Conservation (phyloP, 1,140 invertebrate genomes). For the Drosophila malerkotliana region DNA sequence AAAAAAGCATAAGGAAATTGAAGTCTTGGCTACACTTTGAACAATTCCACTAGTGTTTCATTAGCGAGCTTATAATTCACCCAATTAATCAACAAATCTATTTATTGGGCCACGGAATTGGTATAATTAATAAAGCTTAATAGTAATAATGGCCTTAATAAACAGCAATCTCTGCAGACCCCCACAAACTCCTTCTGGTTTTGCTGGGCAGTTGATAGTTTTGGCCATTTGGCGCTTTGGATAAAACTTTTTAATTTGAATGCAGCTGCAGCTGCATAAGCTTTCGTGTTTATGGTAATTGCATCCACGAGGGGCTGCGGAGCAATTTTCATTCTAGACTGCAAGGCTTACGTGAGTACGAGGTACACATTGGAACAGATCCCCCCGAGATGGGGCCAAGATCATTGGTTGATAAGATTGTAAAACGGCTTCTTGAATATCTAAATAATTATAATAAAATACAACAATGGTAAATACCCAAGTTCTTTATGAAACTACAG, state of each 20-base stretch:
- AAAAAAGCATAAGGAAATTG: constrained; percentile 19
- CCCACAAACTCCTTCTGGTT: not conserved
- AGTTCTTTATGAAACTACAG: no score
- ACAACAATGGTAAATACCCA: no score
- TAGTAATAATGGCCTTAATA: not conserved
- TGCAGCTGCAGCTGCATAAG: constrained; percentile 57
- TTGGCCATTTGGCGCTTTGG: constrained; percentile 54
- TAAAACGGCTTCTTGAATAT: no score
- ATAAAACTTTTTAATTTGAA: constrained; percentile 68
- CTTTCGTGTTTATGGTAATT: constrained; percentile 75
- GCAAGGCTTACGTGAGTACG: not conserved
- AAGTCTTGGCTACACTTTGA: constrained; percentile 12
- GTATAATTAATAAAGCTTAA: constrained; percentile 50
- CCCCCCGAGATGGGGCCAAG: not conserved
- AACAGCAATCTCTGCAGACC: not conserved
- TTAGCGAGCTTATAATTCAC: not conserved
- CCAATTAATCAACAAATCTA: not conserved
- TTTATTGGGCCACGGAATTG: not conserved
- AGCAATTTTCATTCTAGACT: not conserved
- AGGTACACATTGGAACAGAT: not conserved
- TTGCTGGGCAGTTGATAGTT: constrained; percentile 44
- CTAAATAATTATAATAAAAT: no score
- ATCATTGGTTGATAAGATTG: not conserved
- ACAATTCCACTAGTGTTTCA: not conserved
- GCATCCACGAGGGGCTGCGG: constrained; percentile 34